Percentiles rank a stretch among this genome's conserved stretches.
Evolutionary conservation across 2,113 vertebrate species (phyloP).

Genomic region (Entomyzon cyanotis): DNA sequence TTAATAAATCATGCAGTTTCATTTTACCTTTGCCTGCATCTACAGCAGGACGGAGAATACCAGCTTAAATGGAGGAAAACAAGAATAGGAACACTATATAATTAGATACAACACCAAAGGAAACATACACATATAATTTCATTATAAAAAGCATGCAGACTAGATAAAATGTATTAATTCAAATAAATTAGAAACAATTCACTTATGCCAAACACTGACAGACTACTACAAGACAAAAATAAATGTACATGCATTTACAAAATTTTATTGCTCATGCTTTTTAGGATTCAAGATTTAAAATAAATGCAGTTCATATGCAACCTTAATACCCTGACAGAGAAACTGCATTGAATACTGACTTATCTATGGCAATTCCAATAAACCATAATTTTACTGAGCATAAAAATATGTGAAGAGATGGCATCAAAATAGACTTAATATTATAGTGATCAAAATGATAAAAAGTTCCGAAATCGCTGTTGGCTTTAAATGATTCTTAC

Average conservation of each 20-base stretch:
- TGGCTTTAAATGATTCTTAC: neutral
- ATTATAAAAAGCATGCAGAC: slow-evolving; percentile 70
- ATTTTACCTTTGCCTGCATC: slow-evolving; percentile 91
- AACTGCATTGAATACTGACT: neutral
- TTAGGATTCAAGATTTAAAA: neutral
- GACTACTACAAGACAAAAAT: slow-evolving; percentile 23
- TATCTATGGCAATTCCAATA: neutral
- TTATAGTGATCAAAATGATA: neutral
- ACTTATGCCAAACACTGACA: neutral
- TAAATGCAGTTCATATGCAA: neutral
- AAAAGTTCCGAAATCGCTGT: neutral
- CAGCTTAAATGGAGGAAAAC: slow-evolving; percentile 79
- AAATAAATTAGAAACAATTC: slow-evolving; percentile 22
- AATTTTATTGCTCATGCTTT: slow-evolving; percentile 16
- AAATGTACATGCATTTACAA: slow-evolving; percentile 36
- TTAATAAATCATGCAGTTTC: slow-evolving; percentile 77
- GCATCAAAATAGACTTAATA: neutral
- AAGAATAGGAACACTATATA: slow-evolving; percentile 80
- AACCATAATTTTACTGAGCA: neutral
- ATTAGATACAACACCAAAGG: slow-evolving; percentile 73
- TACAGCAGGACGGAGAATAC: slow-evolving; percentile 85
- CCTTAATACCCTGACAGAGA: neutral
- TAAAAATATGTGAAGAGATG: neutral
- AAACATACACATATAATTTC: slow-evolving; percentile 42
- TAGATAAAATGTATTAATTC: slow-evolving; percentile 22